Evolutionary conservation across 1,140 invertebrate genomes (phyloP).

Genomic region (Tetramorium alpestre): DNA sequence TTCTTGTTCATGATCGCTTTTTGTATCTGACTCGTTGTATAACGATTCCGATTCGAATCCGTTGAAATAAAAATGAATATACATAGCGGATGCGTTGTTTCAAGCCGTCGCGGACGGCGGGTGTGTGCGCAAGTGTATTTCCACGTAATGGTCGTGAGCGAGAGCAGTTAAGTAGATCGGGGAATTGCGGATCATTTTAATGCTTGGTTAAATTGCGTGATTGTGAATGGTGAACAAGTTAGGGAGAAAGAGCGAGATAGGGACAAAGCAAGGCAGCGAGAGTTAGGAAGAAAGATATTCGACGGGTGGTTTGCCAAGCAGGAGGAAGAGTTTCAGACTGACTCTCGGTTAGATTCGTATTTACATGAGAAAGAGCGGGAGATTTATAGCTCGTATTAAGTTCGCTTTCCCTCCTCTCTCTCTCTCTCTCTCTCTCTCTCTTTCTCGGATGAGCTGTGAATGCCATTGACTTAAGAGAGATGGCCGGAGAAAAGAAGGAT

Average conservation of each 20-base stretch:
- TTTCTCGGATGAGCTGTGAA: slow-evolving; percentile 46
- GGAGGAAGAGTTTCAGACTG: slow-evolving; percentile 60
- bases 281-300: slow-evolving; percentile 59
- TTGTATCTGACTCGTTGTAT: slow-evolving; percentile 21
- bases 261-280: slow-evolving; percentile 26
- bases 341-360: slow-evolving; percentile 72
- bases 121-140: slow-evolving; percentile 54
- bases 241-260: slow-evolving; percentile 39
- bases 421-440: not conserved
- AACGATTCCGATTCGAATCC: slow-evolving; percentile 11
- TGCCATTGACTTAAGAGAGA: slow-evolving; percentile 54
- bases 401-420: slow-evolving; percentile 6
- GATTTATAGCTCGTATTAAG: slow-evolving; percentile 78
- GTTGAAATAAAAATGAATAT: slow-evolving; percentile 32
- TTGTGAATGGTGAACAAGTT: slow-evolving; percentile 72
- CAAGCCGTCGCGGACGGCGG: slow-evolving; percentile 37
- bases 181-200: slow-evolving; percentile 81
- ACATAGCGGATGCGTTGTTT: slow-evolving; percentile 52
- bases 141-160: slow-evolving; percentile 63
- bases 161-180: slow-evolving; percentile 78
- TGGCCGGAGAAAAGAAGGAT: slow-evolving; percentile 22
- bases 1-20: not conserved
- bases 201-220: slow-evolving; percentile 81
- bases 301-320: slow-evolving; percentile 28
- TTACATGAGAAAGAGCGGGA: slow-evolving; percentile 78